Percentiles rank a stretch among this genome's conserved stretches.
phyloP scores from a whole-genome alignment of 2,113 vertebrate species.

The Periophthalmus modestus region DNA sequence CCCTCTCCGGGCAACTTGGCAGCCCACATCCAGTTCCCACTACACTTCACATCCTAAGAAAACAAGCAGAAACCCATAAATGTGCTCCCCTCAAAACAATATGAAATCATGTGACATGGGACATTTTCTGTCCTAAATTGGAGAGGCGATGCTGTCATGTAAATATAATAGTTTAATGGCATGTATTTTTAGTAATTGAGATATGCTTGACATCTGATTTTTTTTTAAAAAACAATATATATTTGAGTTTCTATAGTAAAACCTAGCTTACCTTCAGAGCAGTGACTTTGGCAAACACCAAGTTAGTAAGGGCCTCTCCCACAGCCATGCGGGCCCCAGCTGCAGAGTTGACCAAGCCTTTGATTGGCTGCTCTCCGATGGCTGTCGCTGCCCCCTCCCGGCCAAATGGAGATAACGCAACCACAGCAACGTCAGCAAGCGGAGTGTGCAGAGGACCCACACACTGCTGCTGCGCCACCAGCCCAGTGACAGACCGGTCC shows the following conservation, averaged over 20 bases:
- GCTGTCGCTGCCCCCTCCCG: conserved; percentile 85
- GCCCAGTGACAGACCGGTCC: conserved; percentile 90
- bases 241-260: background rate
- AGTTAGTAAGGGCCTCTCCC: conserved; percentile 89
- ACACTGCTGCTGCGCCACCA: conserved; percentile 95
- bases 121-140: no score
- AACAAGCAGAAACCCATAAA: background rate
- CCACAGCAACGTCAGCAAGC: conserved; percentile 88
- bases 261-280: conserved; percentile 76
- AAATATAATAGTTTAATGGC: no score
- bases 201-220: background rate
- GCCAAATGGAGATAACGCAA: conserved; percentile 86
- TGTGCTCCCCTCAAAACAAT: background rate
- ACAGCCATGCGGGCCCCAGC: conserved; percentile 88
- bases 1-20: conserved; percentile 90
- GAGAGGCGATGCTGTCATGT: no score
- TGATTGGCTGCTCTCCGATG: conserved; percentile 91
- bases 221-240: no score
- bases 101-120: background rate
- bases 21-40: conserved; percentile 96
- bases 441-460: conserved; percentile 93
- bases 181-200: background rate
- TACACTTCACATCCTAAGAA: conserved; percentile 89
- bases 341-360: conserved; percentile 84
- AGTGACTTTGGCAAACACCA: conserved; percentile 87